Percentiles rank a stretch among this genome's conserved stretches.
phyloP scores from a whole-genome alignment of 2,888 invertebrate species.

The Dolichopus griseipennis region DNA sequence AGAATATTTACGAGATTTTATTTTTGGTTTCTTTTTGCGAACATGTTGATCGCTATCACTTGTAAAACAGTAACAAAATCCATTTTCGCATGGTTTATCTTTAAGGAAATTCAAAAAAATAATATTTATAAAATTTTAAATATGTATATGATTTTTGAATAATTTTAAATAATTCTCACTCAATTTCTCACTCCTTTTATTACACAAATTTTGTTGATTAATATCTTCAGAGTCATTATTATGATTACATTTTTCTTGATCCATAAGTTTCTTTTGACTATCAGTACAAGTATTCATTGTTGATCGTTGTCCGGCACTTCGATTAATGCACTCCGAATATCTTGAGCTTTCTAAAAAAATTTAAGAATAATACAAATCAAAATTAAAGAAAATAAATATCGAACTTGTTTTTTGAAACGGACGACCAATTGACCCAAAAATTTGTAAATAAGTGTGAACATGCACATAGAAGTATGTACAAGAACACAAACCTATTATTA shows the following conservation, averaged over 20 bases:
- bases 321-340: no score
- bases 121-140: not conserved
- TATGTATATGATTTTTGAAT: no score
- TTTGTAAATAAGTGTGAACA: no score
- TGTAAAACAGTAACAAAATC: constrained; percentile 42
- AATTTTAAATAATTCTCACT: not conserved
- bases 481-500: no score
- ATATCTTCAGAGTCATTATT: not conserved
- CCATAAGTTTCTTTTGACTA: not conserved
- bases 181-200: constrained; percentile 8
- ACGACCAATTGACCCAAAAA: no score
- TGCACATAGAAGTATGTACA: no score
- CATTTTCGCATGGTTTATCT: constrained; percentile 38
- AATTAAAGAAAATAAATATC: no score
- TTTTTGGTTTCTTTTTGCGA: not conserved
- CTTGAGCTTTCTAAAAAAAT: no score
- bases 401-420: no score
- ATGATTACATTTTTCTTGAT: not conserved
- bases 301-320: no score
- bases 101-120: not conserved
- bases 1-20: not conserved
- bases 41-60: constrained; percentile 38
- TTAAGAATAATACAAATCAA: no score
- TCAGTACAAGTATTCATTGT: not conserved
- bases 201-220: constrained; percentile 1